Evolutionary conservation across 2,888 invertebrate species (phyloP).

Genomic region (Acanthosepion pharaonis): DNA sequence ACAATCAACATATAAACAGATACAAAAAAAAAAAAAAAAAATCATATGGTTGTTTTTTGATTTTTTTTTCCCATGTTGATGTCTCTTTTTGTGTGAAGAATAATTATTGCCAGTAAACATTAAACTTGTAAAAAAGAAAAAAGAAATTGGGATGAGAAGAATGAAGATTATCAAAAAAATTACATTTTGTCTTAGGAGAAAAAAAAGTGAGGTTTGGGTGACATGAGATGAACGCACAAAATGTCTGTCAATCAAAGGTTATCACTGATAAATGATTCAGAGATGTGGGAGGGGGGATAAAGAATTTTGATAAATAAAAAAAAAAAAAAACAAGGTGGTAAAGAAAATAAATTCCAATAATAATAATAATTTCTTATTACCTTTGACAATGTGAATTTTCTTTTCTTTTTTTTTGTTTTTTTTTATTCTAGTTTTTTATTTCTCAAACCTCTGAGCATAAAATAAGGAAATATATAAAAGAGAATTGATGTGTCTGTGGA

Average conservation of each 20-base stretch:
- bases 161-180: too few relatives aligned
- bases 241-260: constrained; percentile 6
- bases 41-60: too few relatives aligned
- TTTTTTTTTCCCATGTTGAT: too few relatives aligned
- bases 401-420: too few relatives aligned
- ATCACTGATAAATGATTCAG: background rate
- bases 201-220: background rate
- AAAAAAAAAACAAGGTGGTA: background rate
- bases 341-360: background rate
- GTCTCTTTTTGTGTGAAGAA: too few relatives aligned
- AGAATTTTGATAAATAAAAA: background rate
- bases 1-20: too few relatives aligned
- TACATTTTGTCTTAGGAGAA: background rate
- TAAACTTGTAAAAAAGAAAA: too few relatives aligned
- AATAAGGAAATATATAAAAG: background rate
- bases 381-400: background rate
- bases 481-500: background rate
- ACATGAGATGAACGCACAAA: background rate
- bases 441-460: background rate
- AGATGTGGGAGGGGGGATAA: background rate
- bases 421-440: background rate
- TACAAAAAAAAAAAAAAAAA: too few relatives aligned
- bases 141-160: too few relatives aligned
- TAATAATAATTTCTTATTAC: background rate
- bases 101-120: too few relatives aligned